phyloP scores from a whole-genome alignment of 1,140 invertebrate genomes.

The Sycophila sp. region DNA sequence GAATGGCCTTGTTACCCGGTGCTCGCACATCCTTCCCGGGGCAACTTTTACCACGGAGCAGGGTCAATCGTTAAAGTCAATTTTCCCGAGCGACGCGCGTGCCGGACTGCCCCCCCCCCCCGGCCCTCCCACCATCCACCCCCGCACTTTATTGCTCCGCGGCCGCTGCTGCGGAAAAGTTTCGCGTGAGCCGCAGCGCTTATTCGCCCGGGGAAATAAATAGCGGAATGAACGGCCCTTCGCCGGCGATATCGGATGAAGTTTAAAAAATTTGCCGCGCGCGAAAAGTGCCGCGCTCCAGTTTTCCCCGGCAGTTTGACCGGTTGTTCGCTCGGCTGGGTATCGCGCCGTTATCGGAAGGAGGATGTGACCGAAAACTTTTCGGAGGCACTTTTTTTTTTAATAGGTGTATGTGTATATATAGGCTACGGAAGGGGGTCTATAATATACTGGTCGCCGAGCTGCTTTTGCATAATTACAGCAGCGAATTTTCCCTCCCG shows the following conservation, averaged over 20 bases:
- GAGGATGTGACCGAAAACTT: too few species aligned
- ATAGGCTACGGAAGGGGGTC: neutral
- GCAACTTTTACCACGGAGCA: neutral
- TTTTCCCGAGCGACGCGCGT: neutral
- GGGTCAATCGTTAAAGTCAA: conserved; percentile 20
- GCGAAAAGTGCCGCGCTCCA: neutral
- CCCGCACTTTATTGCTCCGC: too few species aligned
- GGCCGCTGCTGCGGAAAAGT: too few species aligned
- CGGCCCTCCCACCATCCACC: too few species aligned
- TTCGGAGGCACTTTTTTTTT: too few species aligned
- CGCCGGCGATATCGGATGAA: neutral
- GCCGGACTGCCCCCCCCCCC: too few species aligned
- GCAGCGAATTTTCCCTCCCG: too few species aligned
- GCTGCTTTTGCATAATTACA: neutral
- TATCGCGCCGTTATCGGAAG: too few species aligned
- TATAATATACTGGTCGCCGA: neutral
- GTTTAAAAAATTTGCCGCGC: neutral
- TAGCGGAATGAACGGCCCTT: too few species aligned
- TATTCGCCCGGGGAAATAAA: neutral
- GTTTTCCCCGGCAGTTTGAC: neutral
- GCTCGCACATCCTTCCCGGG: neutral
- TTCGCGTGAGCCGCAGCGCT: neutral
- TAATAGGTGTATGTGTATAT: too few species aligned
- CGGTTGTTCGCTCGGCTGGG: too few species aligned
- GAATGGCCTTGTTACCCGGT: neutral